Conservation (phyloP, 2,113 vertebrate species). For the zebrafish (Danio rerio) region DNA sequence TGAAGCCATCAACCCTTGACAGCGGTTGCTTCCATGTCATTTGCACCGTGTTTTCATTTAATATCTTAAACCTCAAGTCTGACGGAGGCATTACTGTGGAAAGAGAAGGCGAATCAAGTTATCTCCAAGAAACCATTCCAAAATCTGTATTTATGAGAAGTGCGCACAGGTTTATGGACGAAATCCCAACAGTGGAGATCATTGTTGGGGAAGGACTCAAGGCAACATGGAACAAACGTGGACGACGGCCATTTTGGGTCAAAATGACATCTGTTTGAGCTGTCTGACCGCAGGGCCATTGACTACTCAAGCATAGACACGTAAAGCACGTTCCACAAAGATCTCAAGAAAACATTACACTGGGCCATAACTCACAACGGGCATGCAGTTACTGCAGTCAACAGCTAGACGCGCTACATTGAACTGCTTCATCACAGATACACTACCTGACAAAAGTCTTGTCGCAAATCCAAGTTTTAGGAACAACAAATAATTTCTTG, state of each 20-base stretch:
- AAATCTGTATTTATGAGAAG: constrained; percentile 43
- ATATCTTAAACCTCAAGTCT: constrained; percentile 95
- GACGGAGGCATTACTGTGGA: constrained; percentile 90
- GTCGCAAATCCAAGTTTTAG: too few relatives aligned
- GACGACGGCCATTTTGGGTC: constrained; percentile 83
- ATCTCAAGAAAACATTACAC: constrained; percentile 83
- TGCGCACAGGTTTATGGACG: constrained; percentile 65
- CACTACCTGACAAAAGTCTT: too few relatives aligned
- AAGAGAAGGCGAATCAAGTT: constrained; percentile 64
- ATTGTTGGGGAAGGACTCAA: constrained; percentile 81
- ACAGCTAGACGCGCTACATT: constrained; percentile 67
- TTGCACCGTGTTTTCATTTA: constrained; percentile 92
- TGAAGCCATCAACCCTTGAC: constrained; percentile 88
- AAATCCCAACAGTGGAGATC: constrained; percentile 85
- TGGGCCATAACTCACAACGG: constrained; percentile 69
- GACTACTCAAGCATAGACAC: constrained; percentile 86
- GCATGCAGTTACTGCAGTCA: constrained; percentile 84
- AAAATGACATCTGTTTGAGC: constrained; percentile 91
- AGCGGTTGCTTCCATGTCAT: constrained; percentile 88
- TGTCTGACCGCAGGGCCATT: constrained; percentile 81
- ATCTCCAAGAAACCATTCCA: constrained; percentile 52
- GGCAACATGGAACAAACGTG: constrained; percentile 68
- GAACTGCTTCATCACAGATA: constrained; percentile 56
- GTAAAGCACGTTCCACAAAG: constrained; percentile 79
- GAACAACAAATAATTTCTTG: too few relatives aligned